Percentiles rank a stretch among this genome's conserved stretches.
These are phyloP conservation scores for Meteorus colon DNA, from an alignment of 2,888 invertebrate species.

Conservation along the genomic window DNA sequence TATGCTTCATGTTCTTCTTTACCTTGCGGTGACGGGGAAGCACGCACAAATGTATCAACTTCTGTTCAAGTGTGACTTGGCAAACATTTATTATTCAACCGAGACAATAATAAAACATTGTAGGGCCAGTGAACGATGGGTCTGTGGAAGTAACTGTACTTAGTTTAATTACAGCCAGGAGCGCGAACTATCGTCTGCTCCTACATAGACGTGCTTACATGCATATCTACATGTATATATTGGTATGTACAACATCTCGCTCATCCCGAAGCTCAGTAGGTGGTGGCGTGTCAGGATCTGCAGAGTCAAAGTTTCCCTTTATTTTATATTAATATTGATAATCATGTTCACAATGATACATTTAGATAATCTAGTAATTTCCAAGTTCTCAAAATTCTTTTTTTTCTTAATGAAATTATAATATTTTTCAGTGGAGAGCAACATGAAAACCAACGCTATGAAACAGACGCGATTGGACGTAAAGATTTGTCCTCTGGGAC, in stretches of 20 bases:
- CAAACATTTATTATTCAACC: conserved; percentile 22
- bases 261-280: conserved; percentile 43
- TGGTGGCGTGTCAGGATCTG: conserved; percentile 53
- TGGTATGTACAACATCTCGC: conserved; percentile 34
- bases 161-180: conserved; percentile 52
- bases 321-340: background rate
- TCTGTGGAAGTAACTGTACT: conserved; percentile 46
- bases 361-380: background rate
- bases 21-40: conserved; percentile 12
- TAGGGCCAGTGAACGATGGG: conserved; percentile 6
- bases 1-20: conserved; percentile 45
- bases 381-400: background rate
- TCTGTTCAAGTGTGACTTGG: background rate
- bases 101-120: conserved; percentile 28
- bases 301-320: conserved; percentile 2
- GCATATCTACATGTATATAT: background rate
- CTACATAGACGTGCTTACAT: background rate
- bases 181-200: conserved; percentile 7
- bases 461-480: conserved; percentile 48
- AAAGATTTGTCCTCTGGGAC: conserved; percentile 50
- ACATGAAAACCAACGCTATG: conserved; percentile 27
- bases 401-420: background rate
- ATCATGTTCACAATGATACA: background rate
- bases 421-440: conserved; percentile 29
- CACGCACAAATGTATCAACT: conserved; percentile 32